A percentile compares a stretch with the other conserved stretches of the same genome.
These are phyloP conservation scores for Cyclophora punctaria DNA, from an alignment of 2,888 invertebrate species.

Conservation along the genomic window DNA sequence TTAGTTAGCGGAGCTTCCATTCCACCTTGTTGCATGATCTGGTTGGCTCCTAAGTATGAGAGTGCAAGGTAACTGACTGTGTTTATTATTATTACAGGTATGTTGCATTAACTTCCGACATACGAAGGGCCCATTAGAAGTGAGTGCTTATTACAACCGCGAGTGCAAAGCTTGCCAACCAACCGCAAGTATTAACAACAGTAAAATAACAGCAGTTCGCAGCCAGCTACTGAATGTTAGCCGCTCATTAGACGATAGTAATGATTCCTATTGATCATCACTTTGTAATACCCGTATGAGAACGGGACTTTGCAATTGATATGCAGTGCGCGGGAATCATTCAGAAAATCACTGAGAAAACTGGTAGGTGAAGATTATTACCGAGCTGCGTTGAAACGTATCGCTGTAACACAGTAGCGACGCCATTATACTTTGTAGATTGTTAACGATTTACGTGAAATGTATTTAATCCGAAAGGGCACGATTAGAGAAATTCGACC, in stretches of 20 bases:
- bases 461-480: too few relatives aligned
- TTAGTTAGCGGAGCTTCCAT: too few relatives aligned
- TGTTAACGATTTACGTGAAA: too few relatives aligned
- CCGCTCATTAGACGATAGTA: conserved; percentile 7
- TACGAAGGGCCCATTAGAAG: conserved; percentile 1
- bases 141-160: conserved; percentile 8
- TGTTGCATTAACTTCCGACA: conserved; percentile 3
- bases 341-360: too few relatives aligned
- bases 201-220: conserved; percentile 16
- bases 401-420: too few relatives aligned
- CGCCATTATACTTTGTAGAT: too few relatives aligned
- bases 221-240: conserved; percentile 9
- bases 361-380: too few relatives aligned
- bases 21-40: too few relatives aligned
- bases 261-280: not conserved
- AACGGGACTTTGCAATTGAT: not conserved
- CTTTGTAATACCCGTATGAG: not conserved
- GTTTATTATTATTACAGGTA: conserved; percentile 12
- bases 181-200: conserved; percentile 11
- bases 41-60: too few relatives aligned
- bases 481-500: conserved; percentile 3
- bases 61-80: too few relatives aligned
- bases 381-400: too few relatives aligned
- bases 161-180: not conserved
- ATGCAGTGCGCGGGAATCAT: too few relatives aligned